Evolutionary conservation across 2,113 vertebrate species (phyloP), one percentile per base, ranked within the genome.

Genomic region (Rattus rattus): DNA sequence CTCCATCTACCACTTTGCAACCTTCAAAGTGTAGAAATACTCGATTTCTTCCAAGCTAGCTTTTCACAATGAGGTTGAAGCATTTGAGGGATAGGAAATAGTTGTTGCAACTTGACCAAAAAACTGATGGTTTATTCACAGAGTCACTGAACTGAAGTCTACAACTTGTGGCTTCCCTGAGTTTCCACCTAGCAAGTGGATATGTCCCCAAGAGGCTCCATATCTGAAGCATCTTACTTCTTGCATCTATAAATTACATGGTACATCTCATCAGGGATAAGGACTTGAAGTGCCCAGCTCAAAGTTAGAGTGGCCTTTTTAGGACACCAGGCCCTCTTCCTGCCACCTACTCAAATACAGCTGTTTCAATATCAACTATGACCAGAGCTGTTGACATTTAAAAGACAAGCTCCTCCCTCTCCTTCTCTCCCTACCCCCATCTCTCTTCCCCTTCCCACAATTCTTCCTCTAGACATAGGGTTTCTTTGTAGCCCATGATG

Each of bases 111-210:
- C n/a, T 75, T 96, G 65, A 93, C 49, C 95, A 93, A 98, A 96
- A 91, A 72, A 90, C 91, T 59, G 47, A 86, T 97, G 87, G 96
- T 96, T 96, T 96, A 97, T 96, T 97, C 88, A 96, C 91, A 72
- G 67, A 94, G 79, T 90, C 84, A 88, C 76, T 95, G 83, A 94
- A 90, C 73, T 95, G 87, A 95, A 95, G 97, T 96, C 70, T 97
- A 72, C 84, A 95, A 93, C 84, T 93, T 92, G 85, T 86, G 54
- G 72, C 72, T 95, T 96, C 86, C 85, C 36, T 92, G 69, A 90
- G 59, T 43, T 93, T 90, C 69, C 26, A 47, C 30, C 54, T 91
- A 76, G 97, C 81, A 75, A 61, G 63, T 94, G 43, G 94, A 67
- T 84, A 47, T 33, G 77, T 61, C 36, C 70, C 9, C 28, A 75